A percentile compares a stretch with the other conserved stretches of the same genome.
These are phyloP conservation scores for Pseudococcus longispinus DNA, from an alignment of 2,888 invertebrate species.

Conservation along the genomic window DNA sequence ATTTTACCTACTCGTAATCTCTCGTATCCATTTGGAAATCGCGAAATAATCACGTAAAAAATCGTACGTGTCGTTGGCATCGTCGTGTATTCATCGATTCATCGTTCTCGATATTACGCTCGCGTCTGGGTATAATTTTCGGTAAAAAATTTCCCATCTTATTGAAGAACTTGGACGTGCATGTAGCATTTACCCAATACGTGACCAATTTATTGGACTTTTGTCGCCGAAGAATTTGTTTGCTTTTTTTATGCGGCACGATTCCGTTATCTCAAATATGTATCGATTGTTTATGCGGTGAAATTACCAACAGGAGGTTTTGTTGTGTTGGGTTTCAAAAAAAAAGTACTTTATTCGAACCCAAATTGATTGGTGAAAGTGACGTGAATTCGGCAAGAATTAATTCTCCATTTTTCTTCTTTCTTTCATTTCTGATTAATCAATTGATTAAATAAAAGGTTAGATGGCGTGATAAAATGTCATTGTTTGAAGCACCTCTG, in stretches of 20 bases:
- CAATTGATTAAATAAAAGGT: not conserved
- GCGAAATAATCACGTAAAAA: not conserved
- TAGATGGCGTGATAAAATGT: not conserved
- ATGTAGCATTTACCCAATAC: not conserved
- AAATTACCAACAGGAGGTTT: not conserved
- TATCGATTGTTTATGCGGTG: not conserved
- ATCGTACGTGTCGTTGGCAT: not conserved
- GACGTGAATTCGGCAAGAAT: not conserved
- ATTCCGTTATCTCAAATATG: not conserved
- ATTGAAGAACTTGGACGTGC: not conserved
- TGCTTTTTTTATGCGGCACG: not conserved
- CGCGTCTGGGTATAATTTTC: not conserved
- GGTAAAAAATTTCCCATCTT: not conserved
- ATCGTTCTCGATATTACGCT: not conserved
- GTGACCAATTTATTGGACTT: conserved; percentile 23
- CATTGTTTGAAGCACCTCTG: not conserved
- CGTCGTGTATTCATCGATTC: not conserved
- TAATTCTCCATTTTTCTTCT: not conserved
- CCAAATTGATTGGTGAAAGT: not conserved
- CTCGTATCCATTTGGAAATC: not conserved
- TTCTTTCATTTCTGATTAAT: not conserved
- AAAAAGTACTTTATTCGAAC: not conserved
- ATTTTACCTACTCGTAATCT: not conserved
- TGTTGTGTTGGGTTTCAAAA: not conserved
- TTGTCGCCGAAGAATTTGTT: not conserved